Percentiles rank a stretch among this genome's conserved stretches.
Evolutionary conservation across 2,797 vertebrate species (phyloP).

Genomic region (Rhyacichthys aspro): DNA sequence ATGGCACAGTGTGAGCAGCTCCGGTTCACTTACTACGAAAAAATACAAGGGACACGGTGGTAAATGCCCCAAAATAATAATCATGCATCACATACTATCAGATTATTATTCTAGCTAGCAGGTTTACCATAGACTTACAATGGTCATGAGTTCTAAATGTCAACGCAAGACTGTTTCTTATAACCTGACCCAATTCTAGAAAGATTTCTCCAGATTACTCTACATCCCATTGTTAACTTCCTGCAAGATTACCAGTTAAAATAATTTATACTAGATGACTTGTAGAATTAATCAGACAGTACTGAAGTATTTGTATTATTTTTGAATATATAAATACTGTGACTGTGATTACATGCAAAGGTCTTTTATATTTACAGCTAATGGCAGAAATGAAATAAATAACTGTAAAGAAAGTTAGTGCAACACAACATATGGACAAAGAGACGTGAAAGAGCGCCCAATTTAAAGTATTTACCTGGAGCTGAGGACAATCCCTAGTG

Average conservation of each 20-base stretch:
- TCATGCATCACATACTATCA: neutral
- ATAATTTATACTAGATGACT: too few species aligned
- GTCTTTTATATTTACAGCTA: too few species aligned
- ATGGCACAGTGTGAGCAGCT: slow-evolving; percentile 30
- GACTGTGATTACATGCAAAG: too few species aligned
- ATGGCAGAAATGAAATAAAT: too few species aligned
- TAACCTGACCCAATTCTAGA: neutral
- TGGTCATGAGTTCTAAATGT: slow-evolving; percentile 16
- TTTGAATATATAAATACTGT: too few species aligned
- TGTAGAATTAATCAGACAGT: too few species aligned
- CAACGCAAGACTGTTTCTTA: neutral
- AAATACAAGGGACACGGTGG: slow-evolving; percentile 17
- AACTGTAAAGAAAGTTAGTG: too few species aligned
- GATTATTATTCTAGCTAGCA: neutral
- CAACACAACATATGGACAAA: too few species aligned
- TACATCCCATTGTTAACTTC: too few species aligned
- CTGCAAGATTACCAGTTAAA: neutral
- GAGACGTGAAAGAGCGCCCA: too few species aligned
- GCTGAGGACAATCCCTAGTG: slow-evolving; percentile 1
- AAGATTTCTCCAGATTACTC: neutral
- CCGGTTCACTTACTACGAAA: slow-evolving; percentile 39
- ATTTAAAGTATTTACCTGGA: neutral
- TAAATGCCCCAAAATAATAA: slow-evolving; percentile 14
- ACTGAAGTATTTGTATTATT: too few species aligned
- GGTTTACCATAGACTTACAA: too few species aligned